Percentiles rank a stretch among this genome's conserved stretches.
Conservation (phyloP, 1,140 invertebrate genomes). For the Coenobita brevimanus region DNA sequence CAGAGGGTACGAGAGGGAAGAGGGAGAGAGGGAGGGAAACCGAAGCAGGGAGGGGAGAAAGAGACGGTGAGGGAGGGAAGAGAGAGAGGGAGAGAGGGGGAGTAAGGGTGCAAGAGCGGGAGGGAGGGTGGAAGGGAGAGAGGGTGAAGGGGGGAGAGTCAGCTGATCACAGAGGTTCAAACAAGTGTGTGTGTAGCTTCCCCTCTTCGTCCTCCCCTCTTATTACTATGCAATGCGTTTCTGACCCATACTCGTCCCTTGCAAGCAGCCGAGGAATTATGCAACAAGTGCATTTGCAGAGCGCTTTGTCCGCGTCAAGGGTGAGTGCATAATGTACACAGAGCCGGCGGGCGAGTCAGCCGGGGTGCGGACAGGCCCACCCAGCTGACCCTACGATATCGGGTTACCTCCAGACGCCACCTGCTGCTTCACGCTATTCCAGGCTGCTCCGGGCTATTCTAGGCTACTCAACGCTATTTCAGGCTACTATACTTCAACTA, state of each 20-base stretch:
- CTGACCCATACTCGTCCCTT: conserved; percentile 54
- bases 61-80: background rate
- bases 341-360: conserved; percentile 30
- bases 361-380: conserved; percentile 38
- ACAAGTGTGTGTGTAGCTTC: background rate
- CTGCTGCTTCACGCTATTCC: conserved; percentile 1
- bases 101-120: background rate
- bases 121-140: background rate
- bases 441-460: no score
- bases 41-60: no score
- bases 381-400: conserved; percentile 27
- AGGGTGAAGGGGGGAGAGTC: background rate
- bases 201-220: conserved; percentile 16
- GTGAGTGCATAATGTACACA: conserved; percentile 57
- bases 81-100: background rate
- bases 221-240: conserved; percentile 48
- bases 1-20: no score
- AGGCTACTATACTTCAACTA: no score
- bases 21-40: no score
- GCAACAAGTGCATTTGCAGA: conserved; percentile 62
- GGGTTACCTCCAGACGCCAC: conserved; percentile 26
- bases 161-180: background rate
- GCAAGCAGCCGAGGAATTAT: conserved; percentile 60
- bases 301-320: conserved; percentile 59
- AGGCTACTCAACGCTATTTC: no score